These are phyloP conservation scores for Drosophila virilis DNA, from an alignment of 1,140 invertebrate genomes.

Conservation along the genomic window DNA sequence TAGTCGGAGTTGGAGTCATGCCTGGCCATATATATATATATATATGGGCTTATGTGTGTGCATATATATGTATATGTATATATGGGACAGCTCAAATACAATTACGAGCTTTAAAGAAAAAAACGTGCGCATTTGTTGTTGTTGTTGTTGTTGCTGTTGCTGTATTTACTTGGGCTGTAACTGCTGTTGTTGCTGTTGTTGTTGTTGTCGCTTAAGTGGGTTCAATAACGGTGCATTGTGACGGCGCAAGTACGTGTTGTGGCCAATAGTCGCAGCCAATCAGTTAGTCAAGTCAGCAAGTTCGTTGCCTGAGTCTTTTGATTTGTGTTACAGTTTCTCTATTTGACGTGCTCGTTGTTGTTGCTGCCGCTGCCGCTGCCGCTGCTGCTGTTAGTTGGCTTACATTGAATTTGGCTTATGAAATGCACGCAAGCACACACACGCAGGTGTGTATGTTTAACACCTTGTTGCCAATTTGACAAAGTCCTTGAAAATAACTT, in stretches of 20 bases:
- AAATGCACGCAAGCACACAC: conserved; percentile 42
- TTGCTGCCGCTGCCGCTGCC: conserved; percentile 13
- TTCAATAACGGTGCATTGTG: conserved; percentile 81
- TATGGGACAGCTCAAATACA: conserved; percentile 36
- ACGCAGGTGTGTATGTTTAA: conserved; percentile 25
- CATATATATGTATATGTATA: background rate
- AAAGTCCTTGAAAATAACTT: conserved; percentile 62
- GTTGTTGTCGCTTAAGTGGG: conserved; percentile 61
- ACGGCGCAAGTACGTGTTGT: conserved; percentile 40
- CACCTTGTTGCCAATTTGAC: conserved; percentile 44
- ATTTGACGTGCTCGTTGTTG: conserved; percentile 16
- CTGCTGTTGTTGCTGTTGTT: conserved; percentile 31
- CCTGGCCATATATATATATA: conserved; percentile 4
- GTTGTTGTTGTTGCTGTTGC: conserved; percentile 33
- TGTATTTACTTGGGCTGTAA: conserved; percentile 14
- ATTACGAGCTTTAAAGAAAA: conserved; percentile 23
- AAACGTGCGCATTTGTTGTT: conserved; percentile 27
- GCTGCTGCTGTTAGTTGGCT: conserved; percentile 11
- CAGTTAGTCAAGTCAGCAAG: conserved; percentile 46
- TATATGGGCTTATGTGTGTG: background rate
- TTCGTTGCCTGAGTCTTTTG: conserved; percentile 72
- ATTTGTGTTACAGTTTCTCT: conserved; percentile 55
- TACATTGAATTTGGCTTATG: conserved; percentile 66
- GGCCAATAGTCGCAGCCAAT: conserved; percentile 29
- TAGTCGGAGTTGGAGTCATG: conserved; percentile 5